Percentiles rank a stretch among this genome's conserved stretches.
phyloP scores from a whole-genome alignment of 2,888 invertebrate genomes.

The Agrenia bidenticulata region DNA sequence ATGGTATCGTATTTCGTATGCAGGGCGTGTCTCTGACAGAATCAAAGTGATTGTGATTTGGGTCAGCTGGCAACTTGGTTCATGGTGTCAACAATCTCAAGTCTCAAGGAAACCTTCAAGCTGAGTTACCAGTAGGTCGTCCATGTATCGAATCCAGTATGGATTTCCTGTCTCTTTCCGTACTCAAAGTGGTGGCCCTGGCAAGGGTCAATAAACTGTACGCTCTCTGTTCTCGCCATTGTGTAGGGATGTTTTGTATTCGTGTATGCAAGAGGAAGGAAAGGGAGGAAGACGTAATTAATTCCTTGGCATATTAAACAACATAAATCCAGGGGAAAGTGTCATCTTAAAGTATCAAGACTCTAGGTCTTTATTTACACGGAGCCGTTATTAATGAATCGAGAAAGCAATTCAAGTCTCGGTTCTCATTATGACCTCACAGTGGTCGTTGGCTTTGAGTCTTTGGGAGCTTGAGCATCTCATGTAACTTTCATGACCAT shows the following conservation, averaged over 20 bases:
- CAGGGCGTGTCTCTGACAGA: neutral
- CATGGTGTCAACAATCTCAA: constrained; percentile 2
- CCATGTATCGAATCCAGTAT: too few species aligned
- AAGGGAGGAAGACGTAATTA: constrained; percentile 4
- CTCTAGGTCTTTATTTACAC: constrained; percentile 3
- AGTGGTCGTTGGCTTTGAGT: too few species aligned
- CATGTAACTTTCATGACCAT: constrained; percentile 9
- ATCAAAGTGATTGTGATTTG: constrained; percentile 15
- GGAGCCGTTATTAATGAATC: constrained; percentile 3
- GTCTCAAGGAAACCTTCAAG: too few species aligned
- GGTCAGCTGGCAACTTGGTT: constrained; percentile 16
- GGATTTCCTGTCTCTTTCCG: too few species aligned
- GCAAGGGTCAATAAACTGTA: too few species aligned
- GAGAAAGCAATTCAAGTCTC: neutral
- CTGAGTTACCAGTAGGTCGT: too few species aligned
- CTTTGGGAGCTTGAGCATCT: neutral
- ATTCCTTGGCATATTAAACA: constrained; percentile 15
- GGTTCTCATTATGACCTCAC: constrained; percentile 2
- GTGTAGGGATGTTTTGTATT: too few species aligned
- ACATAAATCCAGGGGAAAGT: neutral
- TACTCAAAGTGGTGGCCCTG: too few species aligned
- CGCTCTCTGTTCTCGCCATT: too few species aligned
- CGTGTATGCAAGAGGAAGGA: too few species aligned
- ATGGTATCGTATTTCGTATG: constrained; percentile 1
- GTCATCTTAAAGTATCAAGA: neutral